These are phyloP conservation scores for Solen grandis DNA, from an alignment of 1,140 invertebrate genomes.

Conservation along the genomic window DNA sequence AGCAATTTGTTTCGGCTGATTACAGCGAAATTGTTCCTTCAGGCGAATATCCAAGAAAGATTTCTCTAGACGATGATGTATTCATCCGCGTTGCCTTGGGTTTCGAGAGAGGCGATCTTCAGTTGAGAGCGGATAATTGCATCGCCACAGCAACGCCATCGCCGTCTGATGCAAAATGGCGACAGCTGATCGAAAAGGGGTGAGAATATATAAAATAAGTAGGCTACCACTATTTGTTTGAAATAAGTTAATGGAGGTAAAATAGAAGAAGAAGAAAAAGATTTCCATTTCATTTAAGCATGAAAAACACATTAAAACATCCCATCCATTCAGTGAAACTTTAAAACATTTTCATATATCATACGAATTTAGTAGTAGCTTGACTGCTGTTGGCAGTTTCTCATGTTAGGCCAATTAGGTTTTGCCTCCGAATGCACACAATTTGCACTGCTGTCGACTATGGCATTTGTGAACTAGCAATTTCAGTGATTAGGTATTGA, in stretches of 20 bases:
- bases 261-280: background rate
- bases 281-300: background rate
- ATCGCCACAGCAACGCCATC: conserved; percentile 38
- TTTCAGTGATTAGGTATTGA: no score
- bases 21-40: background rate
- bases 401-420: no score
- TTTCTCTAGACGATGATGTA: conserved; percentile 66
- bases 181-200: conserved; percentile 34
- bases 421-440: no score
- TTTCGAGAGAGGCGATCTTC: background rate
- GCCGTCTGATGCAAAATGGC: conserved; percentile 39
- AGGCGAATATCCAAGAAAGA: conserved; percentile 26
- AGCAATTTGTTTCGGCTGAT: conserved; percentile 17
- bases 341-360: background rate
- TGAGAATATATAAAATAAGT: background rate
- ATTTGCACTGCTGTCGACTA: no score
- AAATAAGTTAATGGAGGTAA: background rate
- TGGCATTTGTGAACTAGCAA: no score
- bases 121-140: conserved; percentile 32
- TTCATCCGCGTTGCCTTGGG: conserved; percentile 33
- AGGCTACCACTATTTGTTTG: background rate
- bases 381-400: no score
- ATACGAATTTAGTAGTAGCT: background rate
- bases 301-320: background rate
- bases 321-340: background rate